Evolutionary conservation across 30 jellyfish, hydroid and myxozoan species (phyloP), one percentile per base, ranked within the genome.

Genomic region (Sanderia malayensis): DNA sequence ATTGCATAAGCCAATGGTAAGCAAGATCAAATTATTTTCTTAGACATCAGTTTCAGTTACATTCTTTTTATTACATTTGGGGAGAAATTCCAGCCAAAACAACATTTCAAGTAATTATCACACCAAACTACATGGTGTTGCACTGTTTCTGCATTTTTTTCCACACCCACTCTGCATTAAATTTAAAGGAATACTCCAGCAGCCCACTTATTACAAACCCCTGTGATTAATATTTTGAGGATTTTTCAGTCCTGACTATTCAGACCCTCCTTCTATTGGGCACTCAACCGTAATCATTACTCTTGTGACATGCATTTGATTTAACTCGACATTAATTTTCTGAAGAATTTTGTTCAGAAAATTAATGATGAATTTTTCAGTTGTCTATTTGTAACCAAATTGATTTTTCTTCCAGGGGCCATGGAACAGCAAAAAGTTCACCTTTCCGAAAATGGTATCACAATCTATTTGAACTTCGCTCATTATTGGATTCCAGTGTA

Each of bases 381-480:
- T 61, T 61, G 23, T 23, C 73, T 61, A 15, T 23, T 4, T 61
- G 19, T 13, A 4, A 61, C 32, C 2, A 4, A 33, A 2, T 21
- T 23, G 0, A 24, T 31, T 32, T 67, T 18, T 23, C 24, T 44
- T 47, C 7, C 70, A 70, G 82, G 82, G 82, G 82, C 22, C 46
- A 70, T 70, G 72, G 47, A 18, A 70, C 70, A 15, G 73, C 44
- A 28, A 70, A 70, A 17, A 46, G 41, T 23, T 70, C 82, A 28
- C 82, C 82, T 44, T 70, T 70, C 82, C 67, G 79, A 33, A 30
- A 46, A 23, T 47, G 61, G 82, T 70, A 44, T 46, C 31, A 30
- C 28, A 70, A 70, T 41, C 70, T 70, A 2, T 45, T 45, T 47
- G 68, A 70, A 47, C 73, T 70, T 45, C 46, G 73, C 27, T 45